Base-by-base conservation (phyloP, 2,113 vertebrate genomes). In the Thryonomys swinderianus region DNA sequence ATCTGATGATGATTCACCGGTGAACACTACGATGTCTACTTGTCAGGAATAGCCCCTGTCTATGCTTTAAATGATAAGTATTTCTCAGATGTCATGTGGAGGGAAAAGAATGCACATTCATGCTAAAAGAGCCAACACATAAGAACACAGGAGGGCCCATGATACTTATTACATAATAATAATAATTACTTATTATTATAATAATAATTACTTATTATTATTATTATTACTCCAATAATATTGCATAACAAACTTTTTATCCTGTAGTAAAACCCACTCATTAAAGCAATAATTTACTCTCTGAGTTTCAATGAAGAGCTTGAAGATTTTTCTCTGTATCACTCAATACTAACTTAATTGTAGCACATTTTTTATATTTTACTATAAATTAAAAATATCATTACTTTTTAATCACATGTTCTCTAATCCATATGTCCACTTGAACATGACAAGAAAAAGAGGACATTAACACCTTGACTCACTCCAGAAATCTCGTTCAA, bases 1-100 rank as follows among this genome's bases (percentile, higher is more conserved):
- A 85, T 95, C 95, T 96, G 88, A 97, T 85, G 83, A 96, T 97
- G 95, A 92, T 91, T 97, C 95, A 95, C 98, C 97, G 98, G 96
- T 96, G 92, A 96, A 95, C 82, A 95, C 85, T 80, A 85, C 91
- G 96, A 96, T 79, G 97, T 64, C 95, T 97, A 80, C 96, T 81
- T 85, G 82, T 86, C 93, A 87, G 88, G 85, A 86, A 83, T 34
- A 96, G 59, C 74, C 85, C 93, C 42, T 84, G 23, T 30, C 69
- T 96, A 64, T 95, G 69, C 69, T 90, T 92, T 78, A 80, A 79
- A 92, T 78, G 62, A 64, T 90, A 96, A 97, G 96, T 90, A 88
- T 96, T 93, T 73, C 97, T 96, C 96, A 94, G 66, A 85, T 85
- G 84, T 62, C 61, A 83, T 93, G 81, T 84, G 85, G 61, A 92